Evolutionary conservation across 1,140 invertebrate genomes (phyloP), one percentile per base, ranked within the genome.

Genomic region (Halotydeus destructor): DNA sequence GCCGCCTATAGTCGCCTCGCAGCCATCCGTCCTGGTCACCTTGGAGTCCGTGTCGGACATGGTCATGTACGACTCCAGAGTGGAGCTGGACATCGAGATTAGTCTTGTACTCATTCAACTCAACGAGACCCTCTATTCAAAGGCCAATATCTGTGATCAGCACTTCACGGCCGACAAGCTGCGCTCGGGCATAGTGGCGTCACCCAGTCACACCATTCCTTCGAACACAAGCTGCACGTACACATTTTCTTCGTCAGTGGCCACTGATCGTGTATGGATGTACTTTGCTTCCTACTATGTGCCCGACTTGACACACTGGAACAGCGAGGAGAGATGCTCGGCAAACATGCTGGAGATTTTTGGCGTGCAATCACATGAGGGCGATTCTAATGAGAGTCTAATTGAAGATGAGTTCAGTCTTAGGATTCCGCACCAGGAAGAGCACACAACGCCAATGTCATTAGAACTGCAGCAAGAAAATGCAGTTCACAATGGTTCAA

Each of bases 11-110:
- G 19, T 47, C 43, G 83, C 79, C 40, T 82, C 78, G 54, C 78
- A 78, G 0, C 75, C 78, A 28, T 79, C 85, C 56, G 65, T 85
- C 44, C 63, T 85, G 33, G 78, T 86, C 21, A 79, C 84, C 59
- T 82, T 86, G 57, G 79, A 77, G 43, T 82, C 78, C n/a, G 82
- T 78, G 19, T 76, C 79, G 3, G 83, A 77, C 60, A 81, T 81
- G 52, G 82, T 79, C 44, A 78, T 85, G 58, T 66, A 74, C 47
- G 74, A 74, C 35, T 75, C 51, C 3, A 32, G 45, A 18, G 36
- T 84, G 57, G 80, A 85, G 53, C 60, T 85, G 30, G 75, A 84
- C 67, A 78, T 84, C 46, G 73, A 77, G 64, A 76, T 79, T n/a
- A 67, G 82, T 6, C 82, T 80, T 9, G 14, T 28, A 28, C 14